Percentiles rank a stretch among this genome's conserved stretches.
phyloP scores from a whole-genome alignment of 2,888 invertebrate genomes.

The Heliothis peltigera region DNA sequence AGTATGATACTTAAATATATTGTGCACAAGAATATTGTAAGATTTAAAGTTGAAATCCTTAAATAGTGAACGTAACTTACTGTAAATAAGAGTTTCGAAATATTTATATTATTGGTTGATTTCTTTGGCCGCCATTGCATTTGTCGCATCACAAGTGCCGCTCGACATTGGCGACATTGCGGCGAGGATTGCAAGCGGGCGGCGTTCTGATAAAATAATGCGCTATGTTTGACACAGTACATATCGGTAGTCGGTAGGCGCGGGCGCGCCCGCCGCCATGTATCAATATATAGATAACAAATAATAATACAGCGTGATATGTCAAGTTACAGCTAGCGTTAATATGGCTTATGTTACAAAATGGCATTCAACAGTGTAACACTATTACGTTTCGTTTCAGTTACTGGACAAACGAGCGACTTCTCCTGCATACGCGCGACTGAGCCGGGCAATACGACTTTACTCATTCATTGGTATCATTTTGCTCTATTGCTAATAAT shows the following conservation, averaged over 20 bases:
- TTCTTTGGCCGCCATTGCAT: constrained; percentile 42
- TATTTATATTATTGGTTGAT: constrained; percentile 42
- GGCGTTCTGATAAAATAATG: constrained; percentile 63
- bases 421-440: constrained; percentile 50
- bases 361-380: constrained; percentile 74
- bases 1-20: constrained; percentile 44
- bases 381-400: constrained; percentile 66
- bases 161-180: constrained; percentile 7
- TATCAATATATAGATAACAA: constrained; percentile 65
- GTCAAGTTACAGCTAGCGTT: constrained; percentile 76
- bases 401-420: constrained; percentile 70
- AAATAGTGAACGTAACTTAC: constrained; percentile 51
- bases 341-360: constrained; percentile 64
- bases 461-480: constrained; percentile 8
- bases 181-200: constrained; percentile 62
- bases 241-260: constrained; percentile 59
- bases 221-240: constrained; percentile 80
- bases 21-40: constrained; percentile 52
- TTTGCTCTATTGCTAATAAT: constrained; percentile 38
- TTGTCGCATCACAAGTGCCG: background rate
- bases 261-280: constrained; percentile 24
- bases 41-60: constrained; percentile 41
- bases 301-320: constrained; percentile 78
- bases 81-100: constrained; percentile 42
- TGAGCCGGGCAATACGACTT: constrained; percentile 48